A percentile compares a stretch with the other conserved stretches of the same genome.
These are phyloP conservation scores for Parelbella ahira DNA, from an alignment of 2,888 invertebrate species.

Conservation along the genomic window DNA sequence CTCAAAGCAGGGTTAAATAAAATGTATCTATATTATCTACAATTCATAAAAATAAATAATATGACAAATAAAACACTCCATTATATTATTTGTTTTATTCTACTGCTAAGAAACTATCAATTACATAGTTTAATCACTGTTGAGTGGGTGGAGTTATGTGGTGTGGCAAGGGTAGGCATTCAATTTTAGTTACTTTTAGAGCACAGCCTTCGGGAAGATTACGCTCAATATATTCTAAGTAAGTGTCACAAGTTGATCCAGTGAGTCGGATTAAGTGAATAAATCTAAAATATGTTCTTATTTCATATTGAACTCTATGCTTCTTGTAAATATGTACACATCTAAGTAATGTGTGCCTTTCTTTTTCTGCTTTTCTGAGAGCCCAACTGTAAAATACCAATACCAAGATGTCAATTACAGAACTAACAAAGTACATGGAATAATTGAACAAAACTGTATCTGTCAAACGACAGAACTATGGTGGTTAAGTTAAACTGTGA, in stretches of 20 bases:
- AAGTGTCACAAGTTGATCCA: conserved; percentile 96
- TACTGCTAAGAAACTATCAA: conserved; percentile 28
- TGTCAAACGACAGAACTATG: no score
- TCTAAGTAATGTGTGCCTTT: conserved; percentile 90
- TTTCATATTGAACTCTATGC: conserved; percentile 97
- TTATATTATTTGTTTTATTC: conserved; percentile 26
- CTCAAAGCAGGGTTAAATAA: no score
- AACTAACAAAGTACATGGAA: no score
- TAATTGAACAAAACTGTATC: no score
- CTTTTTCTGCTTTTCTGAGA: conserved; percentile 85
- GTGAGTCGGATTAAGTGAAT: conserved; percentile 92
- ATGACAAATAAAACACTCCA: conserved; percentile 17
- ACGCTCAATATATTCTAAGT: conserved; percentile 96
- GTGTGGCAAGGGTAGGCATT: conserved; percentile 78
- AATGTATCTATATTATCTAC: no score
- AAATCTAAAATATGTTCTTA: conserved; percentile 93
- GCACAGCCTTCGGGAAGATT: conserved; percentile 99
- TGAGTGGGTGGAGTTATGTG: conserved; percentile 71
- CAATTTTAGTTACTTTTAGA: conserved; percentile 92
- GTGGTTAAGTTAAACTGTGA: no score
- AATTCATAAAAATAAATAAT: no score
- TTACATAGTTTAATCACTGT: conserved; percentile 33
- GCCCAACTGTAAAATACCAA: conserved; percentile 83
- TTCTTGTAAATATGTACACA: conserved; percentile 96
- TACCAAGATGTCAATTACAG: conserved; percentile 2